Evolutionary conservation across 2,113 vertebrate genomes (phyloP), one percentile per base, ranked within the genome.

Genomic region (Desmodus rotundus): DNA sequence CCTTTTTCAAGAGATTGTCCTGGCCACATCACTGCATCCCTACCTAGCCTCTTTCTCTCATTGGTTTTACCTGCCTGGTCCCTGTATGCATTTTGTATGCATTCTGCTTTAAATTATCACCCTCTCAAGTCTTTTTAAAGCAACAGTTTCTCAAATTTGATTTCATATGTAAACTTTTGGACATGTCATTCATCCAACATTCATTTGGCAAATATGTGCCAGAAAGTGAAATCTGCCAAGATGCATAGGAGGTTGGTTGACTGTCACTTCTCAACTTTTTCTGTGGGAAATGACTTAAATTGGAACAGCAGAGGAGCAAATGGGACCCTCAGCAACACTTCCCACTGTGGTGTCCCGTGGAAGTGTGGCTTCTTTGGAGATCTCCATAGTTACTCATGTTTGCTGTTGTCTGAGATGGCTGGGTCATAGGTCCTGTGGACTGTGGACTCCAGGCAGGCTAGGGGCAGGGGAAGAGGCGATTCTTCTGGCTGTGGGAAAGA

Each of bases 291-390:
- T 41, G 67, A n/a, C 74, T 70, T 68, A 28, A n/a, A 11, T 3
- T 31, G 43, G 47, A 70, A 7, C 4, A 16, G 28, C n/a, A 3
- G 33, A 83, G 56, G 38, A 26, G 47, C 33, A 31, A 8, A 3
- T 1, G 11, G 47, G 15, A 52, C 45, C 0, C 74, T 13, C 13
- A 28, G 11, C 77, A 20, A 33, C 19, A 28, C 22, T 87, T 68
- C 50, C 24, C 47, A 6, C 45, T 1, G 31, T 3, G 33, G 7
- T 3, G 9, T 74, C 38, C 61, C 0, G 0, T 22, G 41, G 11
- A 26, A 19, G 26, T 4, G 1, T 6, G 61, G 4, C 80, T n/a
- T 31, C 68, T 52, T 15, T 16, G 54, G 68, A 17, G 3, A 0
- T 16, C 13, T 58, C 50, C 3, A 5, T 6, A 19, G 20, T 4